Conservation (phyloP, 2,113 vertebrate genomes). For the Apteryx mantelli region DNA sequence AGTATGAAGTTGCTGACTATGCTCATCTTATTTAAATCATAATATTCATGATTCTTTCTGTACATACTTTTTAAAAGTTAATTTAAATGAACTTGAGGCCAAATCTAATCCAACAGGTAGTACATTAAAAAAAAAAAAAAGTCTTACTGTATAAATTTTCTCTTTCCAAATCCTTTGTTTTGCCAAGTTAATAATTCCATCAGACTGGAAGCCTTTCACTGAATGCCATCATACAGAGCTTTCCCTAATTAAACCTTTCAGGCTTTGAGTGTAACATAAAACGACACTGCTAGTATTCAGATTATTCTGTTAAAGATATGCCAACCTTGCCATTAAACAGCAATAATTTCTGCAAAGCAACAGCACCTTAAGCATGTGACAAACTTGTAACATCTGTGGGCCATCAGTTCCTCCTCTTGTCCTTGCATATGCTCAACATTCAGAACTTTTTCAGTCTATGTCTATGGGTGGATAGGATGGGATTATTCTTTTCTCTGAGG, state of each 20-base stretch:
- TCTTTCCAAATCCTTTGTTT: neutral
- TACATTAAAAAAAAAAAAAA: neutral
- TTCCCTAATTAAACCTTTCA: neutral
- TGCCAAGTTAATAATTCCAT: conserved; percentile 16
- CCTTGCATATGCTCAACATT: neutral
- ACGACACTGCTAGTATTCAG: neutral
- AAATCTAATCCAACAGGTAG: conserved; percentile 34
- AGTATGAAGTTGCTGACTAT: neutral
- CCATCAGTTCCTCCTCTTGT: neutral
- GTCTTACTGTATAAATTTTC: conserved; percentile 15
- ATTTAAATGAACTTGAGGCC: conserved; percentile 46
- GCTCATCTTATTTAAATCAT: neutral
- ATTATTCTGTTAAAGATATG: neutral
- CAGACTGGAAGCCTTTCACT: neutral
- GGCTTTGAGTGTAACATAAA: neutral
- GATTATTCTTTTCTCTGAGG: neutral
- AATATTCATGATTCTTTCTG: neutral
- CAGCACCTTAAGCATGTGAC: neutral
- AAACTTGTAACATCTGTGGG: neutral
- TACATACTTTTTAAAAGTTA: conserved; percentile 28
- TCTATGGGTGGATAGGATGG: neutral
- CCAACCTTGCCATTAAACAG: neutral
- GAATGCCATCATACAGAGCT: neutral
- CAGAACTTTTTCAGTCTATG: neutral
- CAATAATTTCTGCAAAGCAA: neutral